phyloP scores from a whole-genome alignment of 2,113 vertebrate species.

The Saguinus midas region DNA sequence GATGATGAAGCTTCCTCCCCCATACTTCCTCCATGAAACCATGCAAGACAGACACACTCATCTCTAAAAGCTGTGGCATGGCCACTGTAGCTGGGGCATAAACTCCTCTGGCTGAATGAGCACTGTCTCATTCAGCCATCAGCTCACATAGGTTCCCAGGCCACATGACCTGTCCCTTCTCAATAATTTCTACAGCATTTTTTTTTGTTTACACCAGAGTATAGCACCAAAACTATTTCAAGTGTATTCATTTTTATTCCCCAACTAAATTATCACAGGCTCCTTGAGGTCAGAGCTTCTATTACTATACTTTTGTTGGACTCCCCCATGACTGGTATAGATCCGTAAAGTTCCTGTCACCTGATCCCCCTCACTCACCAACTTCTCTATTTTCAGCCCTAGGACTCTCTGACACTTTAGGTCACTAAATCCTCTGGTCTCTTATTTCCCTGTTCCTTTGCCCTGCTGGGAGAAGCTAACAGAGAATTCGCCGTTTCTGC shows the following conservation, averaged over 20 bases:
- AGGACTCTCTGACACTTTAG: slow-evolving; percentile 46
- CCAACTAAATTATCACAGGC: slow-evolving; percentile 13
- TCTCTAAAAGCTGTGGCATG: slow-evolving; percentile 21
- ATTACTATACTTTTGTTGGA: background rate
- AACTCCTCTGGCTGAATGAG: background rate
- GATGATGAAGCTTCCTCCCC: slow-evolving; percentile 13
- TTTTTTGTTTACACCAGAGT: background rate
- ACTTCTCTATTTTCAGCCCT: slow-evolving; percentile 58
- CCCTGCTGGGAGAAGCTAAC: slow-evolving; percentile 38
- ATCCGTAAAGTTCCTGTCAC: slow-evolving; percentile 36
- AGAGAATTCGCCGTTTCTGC: background rate
- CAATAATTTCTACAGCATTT: background rate
- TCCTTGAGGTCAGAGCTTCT: background rate
- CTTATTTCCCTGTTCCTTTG: slow-evolving; percentile 64
- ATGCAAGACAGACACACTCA: slow-evolving; percentile 18
- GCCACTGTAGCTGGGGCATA: slow-evolving; percentile 9
- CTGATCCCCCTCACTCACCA: slow-evolving; percentile 34
- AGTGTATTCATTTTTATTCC: slow-evolving; percentile 36
- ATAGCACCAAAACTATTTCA: slow-evolving; percentile 45
- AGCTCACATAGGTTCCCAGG: slow-evolving; percentile 14
- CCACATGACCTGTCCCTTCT: background rate
- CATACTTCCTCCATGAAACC: slow-evolving; percentile 37
- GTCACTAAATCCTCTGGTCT: slow-evolving; percentile 65
- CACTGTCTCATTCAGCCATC: background rate
- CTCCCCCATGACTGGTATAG: background rate